Evolutionary conservation across 2,888 invertebrate genomes (phyloP), one percentile per base, ranked within the genome.

Genomic region (Leucophora obtusa): DNA sequence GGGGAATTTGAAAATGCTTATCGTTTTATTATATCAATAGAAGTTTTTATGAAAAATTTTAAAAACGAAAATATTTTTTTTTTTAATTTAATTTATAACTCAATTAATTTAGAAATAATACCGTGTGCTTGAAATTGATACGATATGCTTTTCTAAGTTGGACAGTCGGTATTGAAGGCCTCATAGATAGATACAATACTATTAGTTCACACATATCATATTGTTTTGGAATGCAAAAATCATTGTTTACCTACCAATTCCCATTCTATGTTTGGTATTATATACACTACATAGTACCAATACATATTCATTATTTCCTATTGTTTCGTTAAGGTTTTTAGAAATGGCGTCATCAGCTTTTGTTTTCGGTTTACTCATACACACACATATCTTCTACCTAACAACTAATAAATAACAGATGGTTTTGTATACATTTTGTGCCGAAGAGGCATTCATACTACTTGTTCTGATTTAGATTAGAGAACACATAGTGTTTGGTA

Each of bases 341-440:
- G 28, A 18, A 59, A 74, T 68, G 66, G 66, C 74, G 33, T 68
- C 59, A 68, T 33, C 28, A 47, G 33, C 28, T 53, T 51, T 18
- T 60, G 24, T 65, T 21, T 24, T 51, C 38, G 58, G 17, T 59
- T 58, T 73, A 17, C 28, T 28, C 3, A 28, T 6, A 28, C 28
- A 28, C 28, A 28, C 6, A 7, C 28, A 28, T 7, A 28, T 28
- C 3, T 28, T 6, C 28, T 28, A 28, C 28, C 17, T 51, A 14
- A 17, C 38, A 53, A 66, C 51, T 28, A 68, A 74, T 60, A 74
- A 68, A 60, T 60, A 51, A 66, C 65, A 66, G 24, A 59, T 56
- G 35, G 33, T 24, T 65, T 65, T 56, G 38, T 51, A 58, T 18
- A 8, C 14, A 28, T 18, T 38, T 10, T 24, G 38, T 17, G 11